phyloP scores from a whole-genome alignment of 1,140 invertebrate species.

The Choristoneura fumiferana region DNA sequence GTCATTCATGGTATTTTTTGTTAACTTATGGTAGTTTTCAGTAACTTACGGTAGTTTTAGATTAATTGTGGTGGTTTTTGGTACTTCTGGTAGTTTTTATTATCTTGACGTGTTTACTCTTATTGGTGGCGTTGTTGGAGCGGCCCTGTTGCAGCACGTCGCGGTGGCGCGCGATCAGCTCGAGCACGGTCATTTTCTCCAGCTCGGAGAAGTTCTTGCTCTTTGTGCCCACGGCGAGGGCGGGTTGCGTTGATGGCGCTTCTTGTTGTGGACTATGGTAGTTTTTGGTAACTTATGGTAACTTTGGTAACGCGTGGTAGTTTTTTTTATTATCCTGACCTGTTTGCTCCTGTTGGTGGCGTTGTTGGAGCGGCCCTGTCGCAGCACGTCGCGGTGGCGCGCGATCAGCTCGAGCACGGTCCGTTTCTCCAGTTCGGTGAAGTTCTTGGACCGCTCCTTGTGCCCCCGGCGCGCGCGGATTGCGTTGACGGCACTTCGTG shows the following conservation, averaged over 20 bases:
- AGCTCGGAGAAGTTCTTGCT: constrained; percentile 77
- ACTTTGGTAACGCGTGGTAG: too few species aligned
- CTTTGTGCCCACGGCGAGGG: constrained; percentile 72
- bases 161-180: constrained; percentile 70
- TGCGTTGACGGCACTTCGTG: constrained; percentile 54
- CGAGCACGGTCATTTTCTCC: constrained; percentile 73
- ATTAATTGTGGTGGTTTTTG: too few species aligned
- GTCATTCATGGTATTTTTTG: too few species aligned
- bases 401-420: constrained; percentile 74
- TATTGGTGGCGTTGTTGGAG: constrained; percentile 75
- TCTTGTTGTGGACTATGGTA: constrained; percentile 48
- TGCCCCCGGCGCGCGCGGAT: constrained; percentile 66
- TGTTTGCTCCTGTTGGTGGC: constrained; percentile 75
- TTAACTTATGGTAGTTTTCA: too few species aligned
- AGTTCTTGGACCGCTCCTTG: constrained; percentile 76
- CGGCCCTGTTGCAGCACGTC: constrained; percentile 74
- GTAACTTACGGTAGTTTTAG: too few species aligned
- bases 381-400: constrained; percentile 69
- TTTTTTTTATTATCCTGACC: constrained; percentile 43
- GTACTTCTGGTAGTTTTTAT: too few species aligned
- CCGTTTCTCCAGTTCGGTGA: constrained; percentile 74
- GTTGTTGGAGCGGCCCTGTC: constrained; percentile 75
- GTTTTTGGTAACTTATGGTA: background rate
- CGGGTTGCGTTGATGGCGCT: constrained; percentile 54
- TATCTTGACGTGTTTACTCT: constrained; percentile 65